Conservation (phyloP, 1,140 invertebrate genomes). For the Drosophila kepulauana region DNA sequence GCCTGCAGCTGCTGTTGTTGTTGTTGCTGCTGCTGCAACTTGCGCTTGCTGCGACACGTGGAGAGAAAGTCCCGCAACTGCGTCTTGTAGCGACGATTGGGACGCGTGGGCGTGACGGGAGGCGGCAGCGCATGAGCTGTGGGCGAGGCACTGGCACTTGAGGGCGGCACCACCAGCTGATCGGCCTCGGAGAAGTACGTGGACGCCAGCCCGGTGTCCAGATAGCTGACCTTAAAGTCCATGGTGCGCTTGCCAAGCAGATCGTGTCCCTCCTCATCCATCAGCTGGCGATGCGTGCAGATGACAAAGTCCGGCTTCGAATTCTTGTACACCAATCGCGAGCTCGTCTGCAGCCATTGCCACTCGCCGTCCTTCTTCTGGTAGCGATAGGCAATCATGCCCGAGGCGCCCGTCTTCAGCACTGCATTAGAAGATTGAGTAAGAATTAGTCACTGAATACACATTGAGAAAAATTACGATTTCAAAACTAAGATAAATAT, state of each 20-base stretch:
- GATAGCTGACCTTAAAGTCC: constrained; percentile 98
- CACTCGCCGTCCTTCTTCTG: constrained; percentile 97
- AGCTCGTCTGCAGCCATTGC: constrained; percentile 99
- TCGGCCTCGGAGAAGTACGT: constrained; percentile 95
- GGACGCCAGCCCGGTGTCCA: constrained; percentile 95
- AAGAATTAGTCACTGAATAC: too few relatives aligned
- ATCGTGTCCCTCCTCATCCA: constrained; percentile 99
- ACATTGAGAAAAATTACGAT: too few relatives aligned
- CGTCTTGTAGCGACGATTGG: constrained; percentile 95
- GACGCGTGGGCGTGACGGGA: constrained; percentile 89
- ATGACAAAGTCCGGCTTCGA: constrained; percentile 99
- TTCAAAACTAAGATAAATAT: too few relatives aligned
- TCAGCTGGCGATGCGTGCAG: constrained; percentile 98
- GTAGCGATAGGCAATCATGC: constrained; percentile 98
- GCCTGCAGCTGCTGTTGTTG: constrained; percentile 85
- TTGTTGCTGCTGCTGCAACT: constrained; percentile 87
- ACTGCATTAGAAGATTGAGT: constrained; percentile 88
- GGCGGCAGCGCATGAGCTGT: constrained; percentile 85
- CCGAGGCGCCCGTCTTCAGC: constrained; percentile 98
- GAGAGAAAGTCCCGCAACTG: constrained; percentile 96
- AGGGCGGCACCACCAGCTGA: constrained; percentile 89
- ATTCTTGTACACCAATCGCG: constrained; percentile 98
- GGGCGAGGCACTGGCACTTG: constrained; percentile 77
- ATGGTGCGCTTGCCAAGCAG: constrained; percentile 98
- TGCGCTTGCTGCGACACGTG: constrained; percentile 95